phyloP scores from a whole-genome alignment of 2,797 vertebrate genomes.

The Iguana delicatissima region DNA sequence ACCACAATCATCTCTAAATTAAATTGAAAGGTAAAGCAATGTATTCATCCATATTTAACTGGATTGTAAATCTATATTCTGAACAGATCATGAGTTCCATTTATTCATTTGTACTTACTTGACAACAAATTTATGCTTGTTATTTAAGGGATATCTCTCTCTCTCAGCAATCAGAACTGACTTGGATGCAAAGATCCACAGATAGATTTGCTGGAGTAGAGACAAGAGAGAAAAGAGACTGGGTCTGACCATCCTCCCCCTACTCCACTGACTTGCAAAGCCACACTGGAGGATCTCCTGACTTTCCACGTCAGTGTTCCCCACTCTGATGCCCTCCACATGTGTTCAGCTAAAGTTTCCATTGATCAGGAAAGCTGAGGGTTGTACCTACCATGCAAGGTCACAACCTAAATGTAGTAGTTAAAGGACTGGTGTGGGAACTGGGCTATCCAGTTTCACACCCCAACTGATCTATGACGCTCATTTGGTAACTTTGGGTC shows the following conservation, averaged over 20 bases:
- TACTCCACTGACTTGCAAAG: not conserved
- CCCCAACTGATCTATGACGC: not conserved
- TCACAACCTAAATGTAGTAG: no score
- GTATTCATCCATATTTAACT: not conserved
- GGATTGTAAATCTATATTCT: not conserved
- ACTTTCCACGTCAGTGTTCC: not conserved
- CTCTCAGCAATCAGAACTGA: not conserved
- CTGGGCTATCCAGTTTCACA: not conserved
- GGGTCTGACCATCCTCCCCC: not conserved
- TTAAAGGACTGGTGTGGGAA: not conserved
- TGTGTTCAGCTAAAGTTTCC: not conserved
- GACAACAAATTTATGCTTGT: not conserved
- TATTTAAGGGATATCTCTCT: not conserved
- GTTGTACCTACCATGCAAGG: not conserved
- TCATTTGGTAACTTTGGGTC: not conserved
- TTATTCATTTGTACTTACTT: slow-evolving; percentile 10
- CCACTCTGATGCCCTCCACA: not conserved
- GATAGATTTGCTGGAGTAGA: not conserved
- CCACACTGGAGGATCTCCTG: not conserved
- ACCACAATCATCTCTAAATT: slow-evolving; percentile 6
- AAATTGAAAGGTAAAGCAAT: slow-evolving; percentile 27
- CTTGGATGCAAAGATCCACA: not conserved
- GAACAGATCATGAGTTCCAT: not conserved
- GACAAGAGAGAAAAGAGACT: not conserved
- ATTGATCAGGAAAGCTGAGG: not conserved